Base-by-base conservation (phyloP, 2,888 invertebrate genomes). In the Flabesymbios commensalis region DNA sequence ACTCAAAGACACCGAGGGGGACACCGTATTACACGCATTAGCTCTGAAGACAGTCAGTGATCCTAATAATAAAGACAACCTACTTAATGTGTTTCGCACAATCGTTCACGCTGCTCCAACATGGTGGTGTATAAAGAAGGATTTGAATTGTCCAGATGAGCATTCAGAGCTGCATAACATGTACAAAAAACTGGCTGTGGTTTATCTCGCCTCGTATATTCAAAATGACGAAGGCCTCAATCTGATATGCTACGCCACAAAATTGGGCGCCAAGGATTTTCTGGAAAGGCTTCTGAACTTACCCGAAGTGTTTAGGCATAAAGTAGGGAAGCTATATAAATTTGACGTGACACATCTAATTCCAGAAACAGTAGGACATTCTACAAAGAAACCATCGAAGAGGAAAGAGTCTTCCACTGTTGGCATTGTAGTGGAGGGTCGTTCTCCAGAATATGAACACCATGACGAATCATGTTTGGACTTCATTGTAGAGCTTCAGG, bases 1-100 rank as follows among this genome's bases (percentile, higher is more conserved):
- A 0, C 29, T 68, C 3, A 64, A 70, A 55, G 74, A 77, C 48
- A 32, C 58, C 0, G 54, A 73, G 1, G 79, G 78, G 3, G 72
- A 79, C 64, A 78, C 77, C 0, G 72, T 75, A 1, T 70, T 80
- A 0, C 80, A 80, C 52, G 57, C 65, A 24, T 57, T 80, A 29
- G 70, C 73, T 2, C 47, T 64, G n/a, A 61, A 72, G 22, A 69
- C 72, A 0, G 70, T 71, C 0, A 48, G 58, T 7, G 65, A 73
- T 26, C 65, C 63, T 22, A 58, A 48, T 2, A 64, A 67, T 17
- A 61, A 52, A 19, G 54, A 64, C 1, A 47, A 56, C 2, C 69
- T 72, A 53, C 43, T 77, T n/a, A 22, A 59, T 39, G 65, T 61
- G n/a, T 65, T 41, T 43, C 32, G 52, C 24, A 42, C 47, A 41